Percentiles rank a stretch among this genome's conserved stretches.
These are phyloP conservation scores for Seriola quinqueradiata DNA, from an alignment of 2,113 vertebrate genomes.

Conservation along the genomic window DNA sequence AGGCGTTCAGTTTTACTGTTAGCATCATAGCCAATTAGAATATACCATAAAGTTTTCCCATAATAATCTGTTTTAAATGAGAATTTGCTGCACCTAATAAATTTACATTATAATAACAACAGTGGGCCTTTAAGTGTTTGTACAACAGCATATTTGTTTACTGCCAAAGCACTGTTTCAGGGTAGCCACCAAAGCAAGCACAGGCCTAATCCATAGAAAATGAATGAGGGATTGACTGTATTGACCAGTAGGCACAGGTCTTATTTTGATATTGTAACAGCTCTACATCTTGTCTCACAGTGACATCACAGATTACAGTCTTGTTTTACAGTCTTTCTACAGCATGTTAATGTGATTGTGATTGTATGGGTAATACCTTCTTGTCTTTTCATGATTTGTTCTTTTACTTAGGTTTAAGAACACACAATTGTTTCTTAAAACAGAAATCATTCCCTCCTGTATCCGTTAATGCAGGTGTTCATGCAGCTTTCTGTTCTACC, in stretches of 20 bases:
- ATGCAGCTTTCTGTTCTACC: neutral
- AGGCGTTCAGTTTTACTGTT: neutral
- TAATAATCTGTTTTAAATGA: neutral
- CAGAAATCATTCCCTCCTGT: accelerated
- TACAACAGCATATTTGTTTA: slow-evolving; percentile 1
- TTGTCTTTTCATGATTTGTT: neutral
- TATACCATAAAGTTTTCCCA: neutral
- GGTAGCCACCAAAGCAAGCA: neutral
- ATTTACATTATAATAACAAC: neutral
- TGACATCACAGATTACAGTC: neutral
- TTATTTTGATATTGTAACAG: neutral
- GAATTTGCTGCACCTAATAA: neutral
- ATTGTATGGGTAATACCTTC: neutral
- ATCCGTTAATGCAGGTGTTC: neutral
- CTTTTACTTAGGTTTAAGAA: neutral
- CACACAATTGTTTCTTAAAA: neutral
- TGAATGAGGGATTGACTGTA: slow-evolving; percentile 16
- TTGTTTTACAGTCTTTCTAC: slow-evolving; percentile 2
- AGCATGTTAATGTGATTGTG: neutral
- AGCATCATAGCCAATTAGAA: accelerated
- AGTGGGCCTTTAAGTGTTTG: neutral
- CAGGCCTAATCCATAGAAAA: neutral
- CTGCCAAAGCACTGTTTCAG: neutral
- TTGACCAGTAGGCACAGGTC: neutral
- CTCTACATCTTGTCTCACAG: neutral